Evolutionary conservation across 2,797 vertebrate genomes (phyloP).

Genomic region (Sparus aurata): DNA sequence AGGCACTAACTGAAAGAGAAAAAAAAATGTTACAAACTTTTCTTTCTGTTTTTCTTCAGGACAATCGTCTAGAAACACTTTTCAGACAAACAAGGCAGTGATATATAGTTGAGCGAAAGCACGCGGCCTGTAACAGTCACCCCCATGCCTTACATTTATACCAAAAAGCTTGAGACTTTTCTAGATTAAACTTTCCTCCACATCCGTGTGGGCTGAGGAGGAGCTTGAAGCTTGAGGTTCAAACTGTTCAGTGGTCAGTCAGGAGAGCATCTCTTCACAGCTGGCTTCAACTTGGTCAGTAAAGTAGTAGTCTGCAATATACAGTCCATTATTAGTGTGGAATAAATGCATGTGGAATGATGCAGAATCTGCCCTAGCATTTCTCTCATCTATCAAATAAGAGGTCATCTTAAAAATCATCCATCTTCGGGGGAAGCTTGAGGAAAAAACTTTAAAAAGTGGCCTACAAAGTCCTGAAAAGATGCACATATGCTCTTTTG

Average conservation of each 20-base stretch:
- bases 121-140: constrained; percentile 46
- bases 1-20: constrained; percentile 79
- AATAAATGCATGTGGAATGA: constrained; percentile 58
- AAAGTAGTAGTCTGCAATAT: constrained; percentile 51
- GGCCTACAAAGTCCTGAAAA: constrained; percentile 62
- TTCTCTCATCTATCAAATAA: constrained; percentile 49
- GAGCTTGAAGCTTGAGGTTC: constrained; percentile 48
- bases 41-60: constrained; percentile 66
- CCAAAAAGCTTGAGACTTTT: constrained; percentile 54
- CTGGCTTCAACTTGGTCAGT: constrained; percentile 47
- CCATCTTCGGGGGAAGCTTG: constrained; percentile 39
- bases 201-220: constrained; percentile 28
- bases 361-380: constrained; percentile 29
- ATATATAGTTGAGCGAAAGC: constrained; percentile 70
- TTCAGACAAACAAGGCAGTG: constrained; percentile 79
- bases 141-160: constrained; percentile 69
- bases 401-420: constrained; percentile 47
- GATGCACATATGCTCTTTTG: constrained; percentile 43
- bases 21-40: constrained; percentile 58
- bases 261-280: constrained; percentile 57
- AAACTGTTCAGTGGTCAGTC: constrained; percentile 47
- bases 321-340: constrained; percentile 39
- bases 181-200: constrained; percentile 22
- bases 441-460: constrained; percentile 43
- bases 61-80: constrained; percentile 71